Base-by-base conservation (phyloP, 1,140 invertebrate species). In the Macrobrachium nipponense region DNA sequence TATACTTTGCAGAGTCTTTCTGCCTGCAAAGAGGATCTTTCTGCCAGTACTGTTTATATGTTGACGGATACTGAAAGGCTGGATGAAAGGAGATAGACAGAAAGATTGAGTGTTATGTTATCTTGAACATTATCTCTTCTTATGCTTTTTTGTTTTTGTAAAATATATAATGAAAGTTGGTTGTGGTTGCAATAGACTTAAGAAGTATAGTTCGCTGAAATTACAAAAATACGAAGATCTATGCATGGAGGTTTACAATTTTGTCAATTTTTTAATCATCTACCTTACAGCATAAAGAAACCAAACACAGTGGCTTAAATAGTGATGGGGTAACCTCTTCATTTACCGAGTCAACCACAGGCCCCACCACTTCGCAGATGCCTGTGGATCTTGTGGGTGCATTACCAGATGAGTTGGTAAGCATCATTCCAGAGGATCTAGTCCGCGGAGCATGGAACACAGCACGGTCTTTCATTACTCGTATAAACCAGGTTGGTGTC, bases 401-500 rank as follows among this genome's bases (percentile, higher is more conserved):
- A 27, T 58, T 84, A 61, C 82, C 82, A 36, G 84, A 86, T 75
- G 84, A 86, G 27, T 43, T 86, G 76, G 84, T 86, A 23, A 86
- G 84, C 84, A 86, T 86, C 84, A 86, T 86, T 20, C 84, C 84
- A 6, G 84, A 86, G 59, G 84, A 86, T 60, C 78, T 86, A 59
- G 84, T 86, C 66, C 84, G 84, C 62, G 84, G 84, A 36, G 84
- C 78, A 20, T 86, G 84, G 84, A 86, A 86, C 59, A 86, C 84
- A 14, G 84, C 84, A 2, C 84, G 84, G 51, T 79, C 84, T 68
- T 86, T 86, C 64, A 86, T 86, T 36, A 86, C 84, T 14, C 84
- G 77, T 59, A 86, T 86, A 51, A 86, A 86, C 58, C 84, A 86
- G 84, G 84, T 86, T 51, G 75, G 77, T 51, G 51, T 51, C 12